phyloP scores from a whole-genome alignment of 2,113 vertebrate species.

The Apteryx owenii region DNA sequence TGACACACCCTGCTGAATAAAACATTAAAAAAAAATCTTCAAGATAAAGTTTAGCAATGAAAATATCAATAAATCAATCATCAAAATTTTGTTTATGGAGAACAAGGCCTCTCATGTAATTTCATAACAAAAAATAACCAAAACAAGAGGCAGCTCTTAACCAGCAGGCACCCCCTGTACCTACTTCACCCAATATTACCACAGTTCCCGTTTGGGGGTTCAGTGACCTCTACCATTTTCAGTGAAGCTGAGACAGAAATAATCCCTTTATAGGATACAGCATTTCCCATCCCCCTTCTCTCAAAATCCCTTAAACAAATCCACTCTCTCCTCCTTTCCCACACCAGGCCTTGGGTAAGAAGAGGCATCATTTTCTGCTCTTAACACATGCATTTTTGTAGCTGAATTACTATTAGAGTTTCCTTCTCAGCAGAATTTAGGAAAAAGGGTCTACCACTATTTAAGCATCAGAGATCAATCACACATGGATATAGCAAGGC shows the following conservation, averaged over 20 bases:
- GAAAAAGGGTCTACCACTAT: neutral
- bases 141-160: neutral
- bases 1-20: neutral
- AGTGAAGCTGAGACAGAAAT: neutral
- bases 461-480: neutral
- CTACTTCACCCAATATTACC: neutral
- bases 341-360: neutral
- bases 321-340: neutral
- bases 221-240: neutral
- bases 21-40: rapidly evolving
- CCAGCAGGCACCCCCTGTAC: neutral
- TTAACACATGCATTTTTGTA: neutral
- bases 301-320: neutral
- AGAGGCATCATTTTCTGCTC: neutral
- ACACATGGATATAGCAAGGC: neutral
- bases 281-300: neutral
- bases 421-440: neutral
- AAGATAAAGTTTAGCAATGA: neutral
- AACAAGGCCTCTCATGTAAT: neutral
- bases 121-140: neutral
- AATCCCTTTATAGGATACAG: neutral
- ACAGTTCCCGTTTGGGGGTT: neutral
- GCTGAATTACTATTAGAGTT: neutral
- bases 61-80: neutral
- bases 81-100: neutral